phyloP scores from a whole-genome alignment of 2,888 invertebrate genomes.

The Drosophila acutilabella region DNA sequence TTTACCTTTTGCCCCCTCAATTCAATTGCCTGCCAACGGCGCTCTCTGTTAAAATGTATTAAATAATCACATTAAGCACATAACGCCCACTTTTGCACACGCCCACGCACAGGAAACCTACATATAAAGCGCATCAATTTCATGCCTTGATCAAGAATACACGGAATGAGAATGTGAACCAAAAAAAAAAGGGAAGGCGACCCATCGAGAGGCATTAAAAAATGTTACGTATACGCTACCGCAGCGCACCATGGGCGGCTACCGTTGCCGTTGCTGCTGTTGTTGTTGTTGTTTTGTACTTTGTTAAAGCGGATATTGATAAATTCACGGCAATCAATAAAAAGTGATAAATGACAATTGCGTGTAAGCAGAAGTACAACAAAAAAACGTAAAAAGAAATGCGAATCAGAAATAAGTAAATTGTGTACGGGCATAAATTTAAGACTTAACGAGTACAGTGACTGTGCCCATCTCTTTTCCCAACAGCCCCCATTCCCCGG shows the following conservation, averaged over 20 bases:
- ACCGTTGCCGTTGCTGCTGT: conserved; percentile 38
- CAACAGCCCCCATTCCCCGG: neutral
- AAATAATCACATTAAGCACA: conserved; percentile 77
- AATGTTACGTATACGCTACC: conserved; percentile 70
- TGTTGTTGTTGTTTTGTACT: conserved; percentile 48
- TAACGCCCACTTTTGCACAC: conserved; percentile 35
- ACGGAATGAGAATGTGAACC: conserved; percentile 13
- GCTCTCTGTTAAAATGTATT: conserved; percentile 54
- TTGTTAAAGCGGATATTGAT: conserved; percentile 76
- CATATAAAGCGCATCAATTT: conserved; percentile 73
- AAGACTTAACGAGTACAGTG: conserved; percentile 63
- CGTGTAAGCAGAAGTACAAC: conserved; percentile 61
- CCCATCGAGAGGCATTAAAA: conserved; percentile 75
- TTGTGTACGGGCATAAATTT: conserved; percentile 68
- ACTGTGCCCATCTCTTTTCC: conserved; percentile 4
- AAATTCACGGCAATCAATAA: conserved; percentile 80
- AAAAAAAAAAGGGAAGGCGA: conserved; percentile 9
- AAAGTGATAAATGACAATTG: conserved; percentile 80
- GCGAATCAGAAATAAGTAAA: conserved; percentile 60
- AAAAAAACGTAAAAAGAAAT: conserved; percentile 35
- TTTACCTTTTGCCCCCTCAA: conserved; percentile 34
- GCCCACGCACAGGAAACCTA: conserved; percentile 22
- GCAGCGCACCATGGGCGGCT: conserved; percentile 51
- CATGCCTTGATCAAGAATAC: conserved; percentile 72
- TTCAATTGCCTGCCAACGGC: neutral